Conservation (phyloP, 2,113 vertebrate species). For the Etia nguti region DNA sequence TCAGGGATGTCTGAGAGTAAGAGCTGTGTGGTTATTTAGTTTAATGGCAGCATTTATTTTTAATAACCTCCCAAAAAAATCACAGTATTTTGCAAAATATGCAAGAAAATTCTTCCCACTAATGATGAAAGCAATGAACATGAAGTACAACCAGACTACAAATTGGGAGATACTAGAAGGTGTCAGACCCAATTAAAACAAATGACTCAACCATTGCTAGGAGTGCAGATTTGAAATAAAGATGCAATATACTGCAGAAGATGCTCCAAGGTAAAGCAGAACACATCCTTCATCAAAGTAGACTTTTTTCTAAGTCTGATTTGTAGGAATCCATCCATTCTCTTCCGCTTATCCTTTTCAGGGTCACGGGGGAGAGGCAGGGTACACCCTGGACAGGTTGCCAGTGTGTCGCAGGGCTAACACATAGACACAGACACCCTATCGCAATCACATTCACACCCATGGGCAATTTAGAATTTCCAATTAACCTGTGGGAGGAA, state of each 20-base stretch:
- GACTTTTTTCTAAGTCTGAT: no score
- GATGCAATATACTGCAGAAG: no score
- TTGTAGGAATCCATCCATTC: neutral
- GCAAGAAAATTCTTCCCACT: neutral
- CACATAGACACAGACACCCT: neutral
- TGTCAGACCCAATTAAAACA: no score
- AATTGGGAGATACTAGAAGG: no score
- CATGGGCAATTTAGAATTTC: neutral
- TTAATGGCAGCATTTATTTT: neutral
- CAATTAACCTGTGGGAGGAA: neutral
- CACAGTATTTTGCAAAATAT: neutral
- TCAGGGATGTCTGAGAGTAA: neutral
- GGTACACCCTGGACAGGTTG: neutral
- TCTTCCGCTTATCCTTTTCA: neutral
- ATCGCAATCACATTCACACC: neutral
- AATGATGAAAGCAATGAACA: neutral
- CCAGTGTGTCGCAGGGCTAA: neutral
- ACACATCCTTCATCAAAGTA: no score
- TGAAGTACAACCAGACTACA: no score
- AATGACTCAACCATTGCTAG: no score
- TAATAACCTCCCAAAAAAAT: neutral
- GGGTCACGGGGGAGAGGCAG: no score
- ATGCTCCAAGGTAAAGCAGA: no score
- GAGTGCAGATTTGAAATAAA: no score
- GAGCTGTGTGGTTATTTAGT: neutral